Conservation (phyloP, 1,140 invertebrate species). For the Caerostris extrusa region DNA sequence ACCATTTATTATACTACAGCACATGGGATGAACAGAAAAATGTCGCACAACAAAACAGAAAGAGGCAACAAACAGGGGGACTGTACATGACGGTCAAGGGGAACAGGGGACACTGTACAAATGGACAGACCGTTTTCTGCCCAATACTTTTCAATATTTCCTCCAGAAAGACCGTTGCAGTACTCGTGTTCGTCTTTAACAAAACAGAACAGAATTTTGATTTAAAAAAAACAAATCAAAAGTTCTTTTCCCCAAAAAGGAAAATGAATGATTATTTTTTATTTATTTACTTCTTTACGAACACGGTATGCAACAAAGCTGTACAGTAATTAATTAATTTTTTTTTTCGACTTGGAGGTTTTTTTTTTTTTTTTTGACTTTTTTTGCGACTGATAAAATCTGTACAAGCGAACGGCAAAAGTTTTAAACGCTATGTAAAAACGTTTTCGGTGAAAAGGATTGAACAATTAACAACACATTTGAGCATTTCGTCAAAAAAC, state of each 20-base stretch:
- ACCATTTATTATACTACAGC: slow-evolving; percentile 73
- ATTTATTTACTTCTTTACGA: not conserved
- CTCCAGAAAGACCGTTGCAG: not conserved
- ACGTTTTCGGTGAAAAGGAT: not conserved
- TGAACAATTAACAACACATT: not conserved
- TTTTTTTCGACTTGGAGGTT: slow-evolving; percentile 16
- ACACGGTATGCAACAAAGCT: slow-evolving; percentile 25
- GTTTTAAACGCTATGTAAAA: not conserved
- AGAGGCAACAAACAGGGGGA: slow-evolving; percentile 69
- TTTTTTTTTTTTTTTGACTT: slow-evolving; percentile 6
- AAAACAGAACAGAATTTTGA: slow-evolving; percentile 43
- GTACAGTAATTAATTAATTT: slow-evolving; percentile 28
- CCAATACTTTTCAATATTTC: not conserved
- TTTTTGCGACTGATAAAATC: slow-evolving; percentile 27
- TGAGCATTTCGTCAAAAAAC: slow-evolving; percentile 32
- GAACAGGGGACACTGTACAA: slow-evolving; percentile 56
- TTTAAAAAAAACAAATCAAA: not conserved
- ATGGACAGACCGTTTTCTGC: not conserved
- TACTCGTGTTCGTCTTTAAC: not conserved
- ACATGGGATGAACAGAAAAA: slow-evolving; percentile 65
- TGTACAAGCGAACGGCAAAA: slow-evolving; percentile 41
- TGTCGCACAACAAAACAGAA: slow-evolving; percentile 39
- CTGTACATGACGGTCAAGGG: slow-evolving; percentile 64
- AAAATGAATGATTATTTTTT: too few relatives aligned
- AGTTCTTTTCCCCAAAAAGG: too few relatives aligned